Base-by-base conservation (phyloP, 2,888 invertebrate species). In the Xanthostigma xanthostigma region DNA sequence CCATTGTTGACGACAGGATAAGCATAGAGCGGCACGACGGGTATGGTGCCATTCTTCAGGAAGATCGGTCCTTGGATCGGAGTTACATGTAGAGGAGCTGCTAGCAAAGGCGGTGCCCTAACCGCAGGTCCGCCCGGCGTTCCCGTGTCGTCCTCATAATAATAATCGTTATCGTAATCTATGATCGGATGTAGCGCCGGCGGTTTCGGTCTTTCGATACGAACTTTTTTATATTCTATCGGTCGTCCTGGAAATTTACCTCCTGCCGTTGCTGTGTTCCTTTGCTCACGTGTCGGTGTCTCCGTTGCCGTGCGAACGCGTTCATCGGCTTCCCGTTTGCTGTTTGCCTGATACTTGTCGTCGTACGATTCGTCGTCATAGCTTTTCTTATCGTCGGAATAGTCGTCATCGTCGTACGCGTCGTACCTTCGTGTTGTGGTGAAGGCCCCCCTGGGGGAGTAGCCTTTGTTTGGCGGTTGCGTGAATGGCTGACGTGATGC, bases 61-160 rank as follows among this genome's bases (percentile, higher is more conserved):
- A 78, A 81, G 63, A 90, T 89, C n/a, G 90, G 90, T 36, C 90
- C 90, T 66, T 88, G 87, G 50, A 89, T 84, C 33, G 89, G 89
- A 17, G 89, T 88, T 45, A 88, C 85, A 12, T 80, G 76, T 53
- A 79, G 76, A 14, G 39, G 36, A 1, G 35, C 17, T 12, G 46
- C 17, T n/a, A 46, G 9, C 38, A 46, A 41, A 11, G 46, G 39
- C 12, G 27, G 63, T 59, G 71, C 71, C 68, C 27, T 27, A 13
- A 46, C 36, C 10, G 46, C 41, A 14, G 38, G 38, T 4, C 49
- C 37, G 36, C 54, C 58, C 48, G 53, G 59, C 38, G 56, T 60
- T 57, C 69, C 66, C 41, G 71, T 75, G 53, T 76, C 73, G 54
- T 72, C 72, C 52, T 79, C 78, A 55, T 81, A 81, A 50, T 79